These are phyloP conservation scores for Dryobota labecula DNA, from an alignment of 2,888 invertebrate genomes.

Conservation along the genomic window DNA sequence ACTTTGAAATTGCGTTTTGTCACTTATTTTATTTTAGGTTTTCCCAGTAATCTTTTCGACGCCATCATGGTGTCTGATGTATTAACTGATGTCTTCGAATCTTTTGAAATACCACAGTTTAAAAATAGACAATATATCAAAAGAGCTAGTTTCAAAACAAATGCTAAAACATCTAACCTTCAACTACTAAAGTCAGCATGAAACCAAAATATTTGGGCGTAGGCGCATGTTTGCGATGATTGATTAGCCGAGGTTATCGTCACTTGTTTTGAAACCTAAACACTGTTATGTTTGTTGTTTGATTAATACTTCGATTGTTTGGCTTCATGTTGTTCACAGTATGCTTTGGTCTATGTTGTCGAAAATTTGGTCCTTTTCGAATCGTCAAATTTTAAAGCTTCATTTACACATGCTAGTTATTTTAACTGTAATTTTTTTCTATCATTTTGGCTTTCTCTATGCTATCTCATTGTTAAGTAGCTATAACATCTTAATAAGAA, in stretches of 20 bases:
- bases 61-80: not conserved
- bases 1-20: conserved; percentile 6
- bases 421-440: not conserved
- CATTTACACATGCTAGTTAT: not conserved
- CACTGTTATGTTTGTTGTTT: conserved; percentile 52
- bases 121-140: conserved; percentile 9
- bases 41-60: not conserved
- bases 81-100: not conserved
- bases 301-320: conserved; percentile 45
- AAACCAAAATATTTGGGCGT: conserved; percentile 52
- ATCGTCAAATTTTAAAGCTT: not conserved
- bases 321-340: conserved; percentile 1
- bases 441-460: not conserved
- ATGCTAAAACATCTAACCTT: conserved; percentile 52
- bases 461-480: not conserved
- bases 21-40: not conserved
- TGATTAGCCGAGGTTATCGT: conserved; percentile 59
- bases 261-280: conserved; percentile 57
- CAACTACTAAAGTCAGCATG: conserved; percentile 22
- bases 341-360: conserved; percentile 9
- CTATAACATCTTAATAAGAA: not conserved
- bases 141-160: conserved; percentile 36
- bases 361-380: conserved; percentile 12
- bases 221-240: conserved; percentile 61
- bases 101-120: not conserved